Base-by-base conservation (phyloP, 2,888 invertebrate species). In the Mythimna vitellina region DNA sequence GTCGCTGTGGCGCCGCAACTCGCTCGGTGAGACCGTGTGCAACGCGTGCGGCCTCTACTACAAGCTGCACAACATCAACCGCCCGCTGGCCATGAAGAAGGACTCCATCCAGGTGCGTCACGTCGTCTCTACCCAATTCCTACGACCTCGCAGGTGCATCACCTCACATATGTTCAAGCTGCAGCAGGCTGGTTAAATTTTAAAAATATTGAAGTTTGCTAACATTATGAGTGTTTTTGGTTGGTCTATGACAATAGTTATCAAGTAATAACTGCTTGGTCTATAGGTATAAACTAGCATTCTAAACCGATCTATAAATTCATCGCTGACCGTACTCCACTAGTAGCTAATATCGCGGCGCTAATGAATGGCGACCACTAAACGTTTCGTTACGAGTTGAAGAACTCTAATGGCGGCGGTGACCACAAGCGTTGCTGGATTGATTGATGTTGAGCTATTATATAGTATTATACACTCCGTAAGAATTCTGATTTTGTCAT, bases 1-100 rank as follows among this genome's bases (percentile, higher is more conserved):
- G 49, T 99, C 99, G 14, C 96, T 99, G 82, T 99, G 96, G 96
- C 94, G 96, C 42, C 94, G 95, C 91, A 96, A 96, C 93, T 96
- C 98, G 78, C 96, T 97, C 86, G 99, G 99, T 17, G 99, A 99
- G 93, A 99, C 99, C 1, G 99, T 99, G 49, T 99, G 99, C 96
- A 99, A 99, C 95, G 99, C 99, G 38, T 99, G 99, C 93, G 99
- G 99, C 3, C 97, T 99, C 29, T 99, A 99, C 96, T 99, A 93
- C 96, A 99, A 99, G 94, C 96, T 99, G 85, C 99, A 99, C 93
- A 97, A 97, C 87, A 98, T 99, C 79, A 98, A 98, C 91, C 96
- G 99, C 68, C 99, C 99, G 14, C 93, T 98, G 87, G 97, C 99
- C 69, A 99, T 99, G 99, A 96, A 96, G 93, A 96, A 96, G 86